phyloP scores from a whole-genome alignment of 2,113 vertebrate species.

The Gorsachius goisagi region DNA sequence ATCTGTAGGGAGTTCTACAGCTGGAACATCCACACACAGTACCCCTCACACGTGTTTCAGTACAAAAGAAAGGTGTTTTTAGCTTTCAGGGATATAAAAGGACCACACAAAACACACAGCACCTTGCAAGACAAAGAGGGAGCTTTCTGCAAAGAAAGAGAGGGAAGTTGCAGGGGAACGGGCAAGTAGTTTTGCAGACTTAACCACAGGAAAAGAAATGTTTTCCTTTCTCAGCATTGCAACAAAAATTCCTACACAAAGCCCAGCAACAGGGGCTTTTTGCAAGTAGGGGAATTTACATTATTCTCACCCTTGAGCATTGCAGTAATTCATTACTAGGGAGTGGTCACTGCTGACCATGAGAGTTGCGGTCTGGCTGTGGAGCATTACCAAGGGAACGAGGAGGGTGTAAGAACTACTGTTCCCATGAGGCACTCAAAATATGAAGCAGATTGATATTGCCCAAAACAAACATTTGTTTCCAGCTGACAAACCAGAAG shows the following conservation, averaged over 20 bases:
- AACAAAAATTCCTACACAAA: not conserved
- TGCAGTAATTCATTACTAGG: not conserved
- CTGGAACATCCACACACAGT: not conserved
- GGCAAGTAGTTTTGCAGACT: not conserved
- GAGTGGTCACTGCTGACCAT: not conserved
- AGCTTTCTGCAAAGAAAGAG: not conserved
- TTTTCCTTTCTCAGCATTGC: not conserved
- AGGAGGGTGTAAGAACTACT: not conserved
- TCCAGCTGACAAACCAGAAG: not conserved
- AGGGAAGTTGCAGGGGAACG: not conserved
- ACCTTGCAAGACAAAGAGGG: not conserved
- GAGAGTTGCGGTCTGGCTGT: not conserved
- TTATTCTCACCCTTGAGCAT: not conserved
- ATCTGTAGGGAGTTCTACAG: not conserved
- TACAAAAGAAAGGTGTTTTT: not conserved
- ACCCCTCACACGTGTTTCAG: not conserved
- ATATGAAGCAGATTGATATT: not conserved
- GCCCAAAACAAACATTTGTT: not conserved
- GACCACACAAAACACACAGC: not conserved
- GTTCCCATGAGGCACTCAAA: not conserved
- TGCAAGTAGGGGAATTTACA: not conserved
- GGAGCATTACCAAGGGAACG: not conserved
- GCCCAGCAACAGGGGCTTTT: not conserved
- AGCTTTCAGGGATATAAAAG: not conserved
- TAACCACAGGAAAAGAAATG: constrained; percentile 7